These are phyloP conservation scores for Galaxea fascicularis DNA, from an alignment of 92 coral and sea anemone genomes.

Conservation along the genomic window DNA sequence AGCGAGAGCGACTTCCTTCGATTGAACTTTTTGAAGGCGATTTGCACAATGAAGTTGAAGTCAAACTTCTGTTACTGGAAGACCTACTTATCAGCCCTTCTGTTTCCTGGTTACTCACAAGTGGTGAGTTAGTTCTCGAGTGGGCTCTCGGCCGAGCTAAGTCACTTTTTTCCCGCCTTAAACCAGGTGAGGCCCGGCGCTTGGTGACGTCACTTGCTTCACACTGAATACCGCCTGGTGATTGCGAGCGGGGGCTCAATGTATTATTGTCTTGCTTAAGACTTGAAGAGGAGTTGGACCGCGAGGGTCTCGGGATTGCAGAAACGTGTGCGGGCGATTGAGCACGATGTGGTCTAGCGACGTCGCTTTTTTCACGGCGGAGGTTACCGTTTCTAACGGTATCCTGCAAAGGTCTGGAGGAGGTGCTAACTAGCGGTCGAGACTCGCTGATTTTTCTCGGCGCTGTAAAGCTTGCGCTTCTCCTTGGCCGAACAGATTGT, in stretches of 20 bases:
- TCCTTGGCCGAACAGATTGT: slow-evolving; percentile 37
- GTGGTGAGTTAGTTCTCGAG: slow-evolving; percentile 30
- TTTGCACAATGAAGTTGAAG: slow-evolving; percentile 22
- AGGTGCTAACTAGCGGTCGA: slow-evolving; percentile 29
- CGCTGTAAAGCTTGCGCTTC: slow-evolving; percentile 63
- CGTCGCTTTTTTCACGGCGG: slow-evolving; percentile 70
- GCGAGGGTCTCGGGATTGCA: slow-evolving; percentile 34
- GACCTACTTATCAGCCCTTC: slow-evolving; percentile 28
- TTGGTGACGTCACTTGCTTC: slow-evolving; percentile 69
- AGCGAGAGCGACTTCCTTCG: slow-evolving; percentile 44
- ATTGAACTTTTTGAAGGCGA: slow-evolving; percentile 62
- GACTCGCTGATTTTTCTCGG: slow-evolving; percentile 30
- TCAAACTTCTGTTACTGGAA: slow-evolving; percentile 46
- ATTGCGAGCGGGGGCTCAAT: slow-evolving; percentile 63
- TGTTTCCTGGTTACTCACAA: slow-evolving; percentile 4
- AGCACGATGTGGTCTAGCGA: slow-evolving; percentile 49
- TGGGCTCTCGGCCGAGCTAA: slow-evolving; percentile 40
- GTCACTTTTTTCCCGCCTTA: slow-evolving; percentile 78
- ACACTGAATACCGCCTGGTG: slow-evolving; percentile 64
- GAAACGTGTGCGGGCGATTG: slow-evolving; percentile 31
- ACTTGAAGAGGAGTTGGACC: slow-evolving; percentile 63
- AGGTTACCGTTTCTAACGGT: slow-evolving; percentile 41
- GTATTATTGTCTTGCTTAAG: slow-evolving; percentile 55
- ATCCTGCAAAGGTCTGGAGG: slow-evolving; percentile 6
- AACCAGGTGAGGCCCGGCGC: slow-evolving; percentile 14